Conservation (phyloP, 2,888 invertebrate genomes). For the Scelioninae gen. 1 region DNA sequence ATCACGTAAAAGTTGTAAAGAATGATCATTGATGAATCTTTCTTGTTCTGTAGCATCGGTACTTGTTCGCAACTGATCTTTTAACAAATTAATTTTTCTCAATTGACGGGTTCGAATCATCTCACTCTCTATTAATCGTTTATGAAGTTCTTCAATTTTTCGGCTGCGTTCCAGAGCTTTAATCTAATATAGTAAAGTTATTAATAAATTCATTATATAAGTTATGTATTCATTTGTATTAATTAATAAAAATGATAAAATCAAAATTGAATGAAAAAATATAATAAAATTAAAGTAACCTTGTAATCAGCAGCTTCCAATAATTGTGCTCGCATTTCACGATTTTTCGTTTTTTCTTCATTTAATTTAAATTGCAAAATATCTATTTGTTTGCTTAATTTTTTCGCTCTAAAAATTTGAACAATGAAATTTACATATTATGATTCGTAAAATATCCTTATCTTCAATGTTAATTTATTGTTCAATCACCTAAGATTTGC, state of each 20-base stretch:
- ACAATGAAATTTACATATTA: background rate
- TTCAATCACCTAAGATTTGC: slow-evolving; percentile 83
- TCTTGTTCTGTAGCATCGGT: slow-evolving; percentile 89
- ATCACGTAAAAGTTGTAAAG: slow-evolving; percentile 89
- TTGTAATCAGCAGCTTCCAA: slow-evolving; percentile 95
- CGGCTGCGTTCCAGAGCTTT: slow-evolving; percentile 92
- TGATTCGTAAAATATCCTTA: background rate
- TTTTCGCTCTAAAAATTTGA: slow-evolving; percentile 87
- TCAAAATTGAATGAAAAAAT: background rate
- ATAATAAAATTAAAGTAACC: slow-evolving; percentile 84
- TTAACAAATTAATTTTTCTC: slow-evolving; percentile 89
- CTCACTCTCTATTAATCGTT: slow-evolving; percentile 92
- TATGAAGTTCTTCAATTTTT: slow-evolving; percentile 93
- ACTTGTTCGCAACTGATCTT: slow-evolving; percentile 89
- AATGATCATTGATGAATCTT: slow-evolving; percentile 89
- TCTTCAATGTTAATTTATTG: background rate
- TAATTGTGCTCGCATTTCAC: slow-evolving; percentile 93
- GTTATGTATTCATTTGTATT: background rate
- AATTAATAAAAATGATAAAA: background rate
- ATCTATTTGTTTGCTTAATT: slow-evolving; percentile 93
- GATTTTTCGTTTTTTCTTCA: slow-evolving; percentile 92
- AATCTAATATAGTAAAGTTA: slow-evolving; percentile 86
- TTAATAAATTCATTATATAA: background rate
- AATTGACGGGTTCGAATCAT: slow-evolving; percentile 90
- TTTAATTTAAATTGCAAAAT: slow-evolving; percentile 91